These are phyloP conservation scores for Lampris megalopsis DNA, from an alignment of 2,113 vertebrate genomes.

Conservation along the genomic window DNA sequence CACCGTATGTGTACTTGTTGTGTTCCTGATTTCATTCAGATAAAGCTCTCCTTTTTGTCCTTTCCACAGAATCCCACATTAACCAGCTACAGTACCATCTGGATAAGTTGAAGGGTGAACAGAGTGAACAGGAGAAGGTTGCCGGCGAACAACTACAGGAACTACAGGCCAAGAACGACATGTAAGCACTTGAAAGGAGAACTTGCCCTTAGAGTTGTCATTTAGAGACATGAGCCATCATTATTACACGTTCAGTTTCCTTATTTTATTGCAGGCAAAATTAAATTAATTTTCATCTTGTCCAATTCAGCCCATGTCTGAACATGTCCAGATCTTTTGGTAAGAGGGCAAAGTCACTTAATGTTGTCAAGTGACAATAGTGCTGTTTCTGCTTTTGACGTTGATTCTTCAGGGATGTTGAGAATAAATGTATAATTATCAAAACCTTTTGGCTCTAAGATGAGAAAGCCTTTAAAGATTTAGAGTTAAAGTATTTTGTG, in stretches of 20 bases:
- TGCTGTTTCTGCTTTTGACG: neutral
- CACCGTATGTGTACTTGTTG: neutral
- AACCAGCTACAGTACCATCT: conserved; percentile 86
- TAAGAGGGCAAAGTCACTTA: neutral
- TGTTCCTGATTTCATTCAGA: neutral
- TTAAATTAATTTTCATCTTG: no score
- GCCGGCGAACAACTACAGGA: conserved; percentile 83
- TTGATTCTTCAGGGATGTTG: no score
- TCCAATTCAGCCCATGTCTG: no score
- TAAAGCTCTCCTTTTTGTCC: neutral
- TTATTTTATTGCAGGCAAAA: neutral
- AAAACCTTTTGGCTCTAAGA: no score
- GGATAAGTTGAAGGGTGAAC: conserved; percentile 84
- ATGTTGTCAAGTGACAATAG: neutral
- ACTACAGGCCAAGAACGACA: conserved; percentile 84
- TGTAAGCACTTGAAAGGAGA: conserved; percentile 64
- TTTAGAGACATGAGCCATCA: neutral
- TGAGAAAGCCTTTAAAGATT: neutral
- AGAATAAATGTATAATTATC: no score
- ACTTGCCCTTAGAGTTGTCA: neutral
- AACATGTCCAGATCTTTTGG: neutral
- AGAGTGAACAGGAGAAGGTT: conserved; percentile 76
- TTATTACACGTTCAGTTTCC: neutral
- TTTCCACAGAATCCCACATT: conserved; percentile 83
- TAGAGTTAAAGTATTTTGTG: neutral